Evolutionary conservation across 2,113 vertebrate genomes (phyloP).

Genomic region (Manacus vitellinus): DNA sequence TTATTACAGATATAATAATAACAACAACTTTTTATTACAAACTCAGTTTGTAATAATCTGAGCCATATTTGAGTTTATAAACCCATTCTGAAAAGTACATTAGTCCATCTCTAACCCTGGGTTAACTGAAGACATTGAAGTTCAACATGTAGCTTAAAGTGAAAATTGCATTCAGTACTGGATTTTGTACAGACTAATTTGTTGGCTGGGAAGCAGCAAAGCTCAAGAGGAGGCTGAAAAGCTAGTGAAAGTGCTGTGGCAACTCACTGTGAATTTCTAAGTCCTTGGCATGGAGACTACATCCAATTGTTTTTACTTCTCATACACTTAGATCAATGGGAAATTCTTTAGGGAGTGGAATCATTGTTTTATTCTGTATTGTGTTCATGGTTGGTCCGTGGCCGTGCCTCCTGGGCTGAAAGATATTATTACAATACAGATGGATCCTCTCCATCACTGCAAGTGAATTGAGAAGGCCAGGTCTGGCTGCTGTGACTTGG

Average conservation of each 20-base stretch:
- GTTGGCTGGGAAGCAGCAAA: background rate
- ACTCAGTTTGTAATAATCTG: background rate
- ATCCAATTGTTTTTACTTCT: conserved; percentile 3
- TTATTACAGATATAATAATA: background rate
- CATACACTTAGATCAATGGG: background rate
- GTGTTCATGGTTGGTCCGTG: background rate
- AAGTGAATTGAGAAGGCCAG: background rate
- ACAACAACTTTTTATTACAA: background rate
- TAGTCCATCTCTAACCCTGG: background rate
- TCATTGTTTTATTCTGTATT: background rate
- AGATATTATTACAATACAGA: background rate
- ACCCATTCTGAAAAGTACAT: background rate
- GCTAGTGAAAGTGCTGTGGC: background rate
- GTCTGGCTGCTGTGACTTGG: background rate
- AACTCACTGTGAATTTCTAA: background rate
- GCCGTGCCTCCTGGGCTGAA: background rate
- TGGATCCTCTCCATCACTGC: background rate
- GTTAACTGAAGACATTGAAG: background rate
- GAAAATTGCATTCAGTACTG: background rate
- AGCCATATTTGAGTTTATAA: background rate
- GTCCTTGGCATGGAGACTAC: background rate
- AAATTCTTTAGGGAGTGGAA: background rate
- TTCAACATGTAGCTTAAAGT: background rate
- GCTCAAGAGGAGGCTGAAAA: background rate
- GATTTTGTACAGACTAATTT: background rate